Evolutionary conservation across 2,888 invertebrate genomes (phyloP), one percentile per base, ranked within the genome.

Genomic region (Mythimna lalbum): DNA sequence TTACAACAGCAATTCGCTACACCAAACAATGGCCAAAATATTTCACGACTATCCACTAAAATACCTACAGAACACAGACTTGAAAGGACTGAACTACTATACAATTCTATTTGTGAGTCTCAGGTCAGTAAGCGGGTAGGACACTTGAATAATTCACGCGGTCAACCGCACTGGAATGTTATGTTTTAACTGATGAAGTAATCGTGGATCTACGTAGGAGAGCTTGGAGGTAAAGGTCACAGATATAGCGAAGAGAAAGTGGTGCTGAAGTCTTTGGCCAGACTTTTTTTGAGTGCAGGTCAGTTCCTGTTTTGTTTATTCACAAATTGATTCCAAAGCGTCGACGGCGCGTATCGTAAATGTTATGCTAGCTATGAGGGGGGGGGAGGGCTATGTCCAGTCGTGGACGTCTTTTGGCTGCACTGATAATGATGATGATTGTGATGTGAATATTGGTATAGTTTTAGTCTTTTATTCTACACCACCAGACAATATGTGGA

Each of bases 91-190:
- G 69, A 75, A 85, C 87, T 86, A 85, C 89, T 92, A 86, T 85
- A 92, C 84, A 89, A 93, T 92, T 92, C 93, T 89, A 91, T 92
- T 90, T 90, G 90, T 72, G 66, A 87, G 84, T 73, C 80, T 76
- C 82, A 82, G 87, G 89, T 86, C 88, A 88, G 81, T 78, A 67
- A 59, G 78, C 64, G 78, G 78, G 83, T 80, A 67, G 68, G 62
- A 69, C 67, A 69, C 73, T 70, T 89, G 85, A 90, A 89, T 91
- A 84, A 90, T 90, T 89, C 70, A 86, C 66, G 67, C 66, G 73
- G 68, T 63, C 63, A 27, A 63, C 72, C 76, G 49, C 67, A 39
- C 68, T 33, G 23, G 27, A 62, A 59, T 60, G 79, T 81, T 66
- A 66, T 69, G 57, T 84, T 78, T 73, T 81, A 71, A 81, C 73